Conservation (phyloP, 2,797 vertebrate genomes). For the Tachyglossus aculeatus region DNA sequence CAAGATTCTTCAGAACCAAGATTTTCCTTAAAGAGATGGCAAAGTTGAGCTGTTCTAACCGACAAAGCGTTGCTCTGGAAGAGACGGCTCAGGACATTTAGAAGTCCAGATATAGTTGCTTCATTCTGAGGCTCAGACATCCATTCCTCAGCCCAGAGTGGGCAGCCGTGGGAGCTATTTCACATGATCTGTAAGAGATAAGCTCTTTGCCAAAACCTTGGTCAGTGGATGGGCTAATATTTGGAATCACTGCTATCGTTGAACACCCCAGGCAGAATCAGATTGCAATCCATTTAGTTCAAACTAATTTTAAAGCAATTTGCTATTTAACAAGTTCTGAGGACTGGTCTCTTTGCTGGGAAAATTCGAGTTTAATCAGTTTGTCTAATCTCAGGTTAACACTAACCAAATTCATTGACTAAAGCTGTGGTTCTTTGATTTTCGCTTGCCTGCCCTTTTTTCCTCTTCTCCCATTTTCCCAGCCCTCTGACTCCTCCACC, state of each 20-base stretch:
- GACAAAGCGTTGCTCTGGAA: not conserved
- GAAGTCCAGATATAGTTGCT: not conserved
- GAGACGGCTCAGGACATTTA: not conserved
- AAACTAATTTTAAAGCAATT: constrained; percentile 60
- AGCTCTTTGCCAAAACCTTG: not conserved
- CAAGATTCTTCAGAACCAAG: not conserved
- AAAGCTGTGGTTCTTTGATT: constrained; percentile 2
- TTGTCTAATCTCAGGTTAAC: constrained; percentile 57
- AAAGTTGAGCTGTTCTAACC: too few relatives aligned
- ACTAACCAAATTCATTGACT: constrained; percentile 38
- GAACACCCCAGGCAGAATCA: constrained; percentile 43
- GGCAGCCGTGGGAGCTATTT: not conserved
- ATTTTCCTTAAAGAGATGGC: not conserved
- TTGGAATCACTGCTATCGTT: constrained; percentile 29
- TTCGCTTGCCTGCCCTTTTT: too few relatives aligned
- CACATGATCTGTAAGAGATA: not conserved
- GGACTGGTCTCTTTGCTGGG: constrained; percentile 18
- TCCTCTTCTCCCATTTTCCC: too few relatives aligned
- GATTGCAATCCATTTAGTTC: constrained; percentile 57
- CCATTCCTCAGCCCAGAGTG: rapidly evolving
- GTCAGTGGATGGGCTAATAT: constrained; percentile 32
- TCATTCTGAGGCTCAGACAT: not conserved
- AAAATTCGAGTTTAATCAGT: constrained; percentile 42
- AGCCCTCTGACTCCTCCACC: not conserved
- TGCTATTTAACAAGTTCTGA: constrained; percentile 57